Conservation (phyloP, 2,888 invertebrate genomes). For the Dolichomitus sp. region DNA sequence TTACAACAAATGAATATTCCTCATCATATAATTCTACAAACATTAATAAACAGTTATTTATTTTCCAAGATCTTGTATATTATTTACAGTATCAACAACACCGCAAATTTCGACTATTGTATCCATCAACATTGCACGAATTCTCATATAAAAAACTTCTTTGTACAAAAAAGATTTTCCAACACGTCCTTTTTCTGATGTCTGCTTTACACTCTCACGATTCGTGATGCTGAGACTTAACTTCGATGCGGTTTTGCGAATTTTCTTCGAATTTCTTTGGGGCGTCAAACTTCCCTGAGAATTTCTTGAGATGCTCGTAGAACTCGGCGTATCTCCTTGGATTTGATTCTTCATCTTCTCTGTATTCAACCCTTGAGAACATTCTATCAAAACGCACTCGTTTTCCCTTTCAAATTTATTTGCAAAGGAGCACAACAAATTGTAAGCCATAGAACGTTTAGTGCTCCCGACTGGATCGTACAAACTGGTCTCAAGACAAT, state of each 20-base stretch:
- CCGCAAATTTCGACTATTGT: conserved; percentile 71
- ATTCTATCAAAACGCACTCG: conserved; percentile 57
- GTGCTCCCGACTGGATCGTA: background rate
- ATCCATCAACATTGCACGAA: conserved; percentile 70
- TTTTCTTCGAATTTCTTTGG: conserved; percentile 21
- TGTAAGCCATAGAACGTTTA: conserved; percentile 71
- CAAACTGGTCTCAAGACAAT: conserved; percentile 64
- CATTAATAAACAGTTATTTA: conserved; percentile 19
- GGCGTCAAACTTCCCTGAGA: conserved; percentile 36
- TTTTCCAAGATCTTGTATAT: conserved; percentile 66
- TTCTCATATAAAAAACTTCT: conserved; percentile 74
- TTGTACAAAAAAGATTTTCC: conserved; percentile 62
- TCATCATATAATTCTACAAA: conserved; percentile 1
- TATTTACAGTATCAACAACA: conserved; percentile 73
- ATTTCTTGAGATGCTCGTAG: conserved; percentile 12
- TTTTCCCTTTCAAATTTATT: conserved; percentile 76
- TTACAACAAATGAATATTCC: background rate
- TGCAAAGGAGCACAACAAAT: conserved; percentile 71
- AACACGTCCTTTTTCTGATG: background rate
- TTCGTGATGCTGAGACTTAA: conserved; percentile 28
- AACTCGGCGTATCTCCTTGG: conserved; percentile 36
- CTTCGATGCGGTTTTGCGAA: conserved; percentile 5
- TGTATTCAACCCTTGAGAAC: background rate
- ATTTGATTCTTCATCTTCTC: background rate
- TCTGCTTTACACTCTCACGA: background rate